Evolutionary conservation across 1,140 invertebrate species (phyloP), one percentile per base, ranked within the genome.

Genomic region (Prorops nasuta): DNA sequence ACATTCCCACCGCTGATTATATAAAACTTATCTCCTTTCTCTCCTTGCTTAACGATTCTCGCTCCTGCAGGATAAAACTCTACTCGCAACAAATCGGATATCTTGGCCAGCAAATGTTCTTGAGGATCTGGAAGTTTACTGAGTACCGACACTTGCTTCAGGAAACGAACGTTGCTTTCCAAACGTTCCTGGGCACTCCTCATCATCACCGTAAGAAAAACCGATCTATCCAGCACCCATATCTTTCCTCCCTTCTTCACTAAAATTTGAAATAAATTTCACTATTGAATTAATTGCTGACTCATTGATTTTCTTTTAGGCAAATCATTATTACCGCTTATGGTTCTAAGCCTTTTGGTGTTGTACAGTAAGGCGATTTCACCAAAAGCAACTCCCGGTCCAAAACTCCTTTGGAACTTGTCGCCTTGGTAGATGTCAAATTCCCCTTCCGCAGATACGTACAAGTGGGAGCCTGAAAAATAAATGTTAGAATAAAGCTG

Each of bases 311-410:
- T n/a, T n/a, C n/a, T n/a, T n/a, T n/a, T n/a, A n/a, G n/a, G n/a
- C n/a, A n/a, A n/a, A n/a, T n/a, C n/a, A n/a, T n/a, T n/a, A n/a
- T n/a, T n/a, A 86, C 85, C 91, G 80, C 83, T 82, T 45, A 95
- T 88, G 3, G 91, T 89, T 17, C 92, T 91, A 36, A 91, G 88
- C 63, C 94, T 77, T 58, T 91, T 93, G 20, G 92, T 93, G 77
- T 94, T 96, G 74, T 96, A 97, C 3, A 98, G 77, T 60, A 96
- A 89, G 2, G 94, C 94, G 20, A 98, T 77, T 79, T 97, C 94
- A 17, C 94, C 94, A 73, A 98, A 98, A 1, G 91, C 93, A 54
- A 91, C 87, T 12, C 90, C 92, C 0, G 88, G 83, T 1, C 88
- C 86, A 68, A 98, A 91, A 46, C 79, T 86, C 37, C 87, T 87